Base-by-base conservation (phyloP, 2,797 vertebrate species). In the Sarcophilus harrisii region DNA sequence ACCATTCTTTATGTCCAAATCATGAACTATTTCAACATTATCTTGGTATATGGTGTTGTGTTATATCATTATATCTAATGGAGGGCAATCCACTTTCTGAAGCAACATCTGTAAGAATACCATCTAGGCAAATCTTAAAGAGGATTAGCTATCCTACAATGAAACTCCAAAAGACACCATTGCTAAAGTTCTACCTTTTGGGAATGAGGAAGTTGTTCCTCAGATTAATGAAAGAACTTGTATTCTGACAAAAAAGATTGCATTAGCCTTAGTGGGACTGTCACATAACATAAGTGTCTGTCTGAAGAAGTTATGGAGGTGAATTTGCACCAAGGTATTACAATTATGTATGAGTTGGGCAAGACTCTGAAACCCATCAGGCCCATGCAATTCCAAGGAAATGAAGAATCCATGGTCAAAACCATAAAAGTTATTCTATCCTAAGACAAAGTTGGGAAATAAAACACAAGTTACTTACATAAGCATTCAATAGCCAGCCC, bases 91-190 rank as follows among this genome's bases (percentile, higher is more conserved):
- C 99, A 99, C 90, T 99, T 99, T 11, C 98, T 99, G 99, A 97
- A 98, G 98, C 98, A 98, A 95, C 97, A 99, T 99, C 95, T 99
- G 99, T 98, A 99, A 99, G 99, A 99, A 99, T 98, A 99, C 99
- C 8, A 99, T 99, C 96, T 99, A 99, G 0, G 98, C 98, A 0
- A 99, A 99, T 96, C 98, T 99, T 95, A 99, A 99, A 0, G 99
- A 99, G 98, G 99, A 99, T 93, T 99, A 99, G 98, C 99, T 99
- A 45, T 99, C 99, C 0, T 99, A 99, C 0, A 99, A 99, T 0
- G 99, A 99, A 98, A 99, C 99, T 97, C 98, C 99, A 94, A 99
- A 99, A 98, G 99, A 99, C 97, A 99, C 99, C 27, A 99, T 99
- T 0, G 99, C 99, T 94, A 98, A 99, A 73, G 99, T 99, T 1